Conservation (phyloP, 2,797 vertebrate genomes). For the Propithecus perrieri region DNA sequence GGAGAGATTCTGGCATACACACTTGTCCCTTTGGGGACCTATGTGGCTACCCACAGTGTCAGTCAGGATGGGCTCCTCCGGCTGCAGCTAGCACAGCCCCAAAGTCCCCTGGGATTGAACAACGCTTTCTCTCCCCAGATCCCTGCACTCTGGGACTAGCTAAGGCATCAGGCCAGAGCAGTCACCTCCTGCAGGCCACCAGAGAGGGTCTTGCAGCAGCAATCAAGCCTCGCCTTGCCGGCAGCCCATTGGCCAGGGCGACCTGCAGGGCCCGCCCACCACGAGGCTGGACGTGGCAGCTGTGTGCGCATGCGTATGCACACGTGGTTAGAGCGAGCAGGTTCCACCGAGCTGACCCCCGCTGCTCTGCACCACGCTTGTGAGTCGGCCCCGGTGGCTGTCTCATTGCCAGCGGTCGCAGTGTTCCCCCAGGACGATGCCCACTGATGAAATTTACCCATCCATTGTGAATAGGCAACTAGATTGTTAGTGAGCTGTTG, state of each 20-base stretch:
- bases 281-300: neutral
- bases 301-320: no score
- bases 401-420: no score
- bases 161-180: neutral
- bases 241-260: neutral
- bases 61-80: neutral
- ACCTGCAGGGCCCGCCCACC: neutral
- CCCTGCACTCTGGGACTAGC: neutral
- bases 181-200: neutral
- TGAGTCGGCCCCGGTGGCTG: no score
- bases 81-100: neutral
- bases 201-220: neutral
- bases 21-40: neutral
- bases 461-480: neutral
- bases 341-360: no score
- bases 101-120: neutral
- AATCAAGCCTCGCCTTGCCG: neutral
- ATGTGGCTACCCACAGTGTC: accelerated
- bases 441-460: neutral
- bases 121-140: neutral
- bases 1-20: neutral
- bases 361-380: no score
- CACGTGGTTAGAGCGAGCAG: no score
- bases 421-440: neutral
- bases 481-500: neutral